A percentile compares a stretch with the other conserved stretches of the same genome.
Evolutionary conservation across 2,113 vertebrate genomes (phyloP).

Genomic region (Eurystomus gularis): DNA sequence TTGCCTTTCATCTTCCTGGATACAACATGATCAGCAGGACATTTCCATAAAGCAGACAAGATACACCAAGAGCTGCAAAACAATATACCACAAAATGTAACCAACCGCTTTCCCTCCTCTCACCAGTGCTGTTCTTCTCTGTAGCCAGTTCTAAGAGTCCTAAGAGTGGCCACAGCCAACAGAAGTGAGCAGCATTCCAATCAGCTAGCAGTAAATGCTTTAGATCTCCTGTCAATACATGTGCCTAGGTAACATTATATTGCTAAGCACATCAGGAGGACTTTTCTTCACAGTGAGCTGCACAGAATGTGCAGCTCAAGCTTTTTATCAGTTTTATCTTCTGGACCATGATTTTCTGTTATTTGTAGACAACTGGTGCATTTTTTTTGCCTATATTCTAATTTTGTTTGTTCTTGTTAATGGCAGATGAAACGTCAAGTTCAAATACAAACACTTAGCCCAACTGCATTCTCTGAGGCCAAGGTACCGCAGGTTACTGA

Average conservation of each 20-base stretch:
- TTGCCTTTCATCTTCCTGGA: neutral
- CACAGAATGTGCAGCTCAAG: neutral
- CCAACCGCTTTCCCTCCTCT: neutral
- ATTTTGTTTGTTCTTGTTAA: slow-evolving; percentile 9
- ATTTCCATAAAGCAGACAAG: neutral
- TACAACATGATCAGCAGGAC: neutral
- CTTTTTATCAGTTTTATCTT: neutral
- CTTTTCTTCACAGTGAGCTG: neutral
- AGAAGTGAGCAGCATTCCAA: neutral
- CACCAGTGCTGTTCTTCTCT: neutral
- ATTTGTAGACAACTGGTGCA: neutral
- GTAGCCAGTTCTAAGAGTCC: neutral
- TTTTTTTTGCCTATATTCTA: neutral
- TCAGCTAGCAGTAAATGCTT: neutral
- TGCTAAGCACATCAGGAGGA: neutral
- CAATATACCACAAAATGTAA: neutral
- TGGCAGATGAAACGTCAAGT: neutral
- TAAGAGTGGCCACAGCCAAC: neutral
- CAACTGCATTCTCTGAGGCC: neutral
- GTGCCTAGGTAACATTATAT: neutral
- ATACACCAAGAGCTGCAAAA: neutral
- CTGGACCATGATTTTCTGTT: neutral
- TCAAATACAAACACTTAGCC: neutral
- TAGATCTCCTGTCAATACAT: neutral
- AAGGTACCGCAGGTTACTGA: neutral